Conservation (phyloP, 2,113 vertebrate genomes). For the Trinectes maculatus region DNA sequence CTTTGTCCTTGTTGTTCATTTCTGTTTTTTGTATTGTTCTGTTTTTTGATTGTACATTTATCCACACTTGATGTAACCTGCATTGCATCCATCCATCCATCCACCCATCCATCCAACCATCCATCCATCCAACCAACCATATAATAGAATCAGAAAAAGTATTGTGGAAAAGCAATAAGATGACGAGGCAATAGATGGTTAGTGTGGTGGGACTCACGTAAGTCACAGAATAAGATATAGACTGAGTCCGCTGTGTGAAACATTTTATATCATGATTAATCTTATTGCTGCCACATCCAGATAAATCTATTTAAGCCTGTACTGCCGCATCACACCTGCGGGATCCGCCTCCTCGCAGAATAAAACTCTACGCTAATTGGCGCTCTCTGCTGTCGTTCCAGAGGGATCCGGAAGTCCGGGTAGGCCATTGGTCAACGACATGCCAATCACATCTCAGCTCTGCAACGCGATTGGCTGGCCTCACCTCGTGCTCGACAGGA, state of each 20-base stretch:
- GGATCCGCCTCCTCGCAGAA: constrained; percentile 58
- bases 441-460: constrained; percentile 21
- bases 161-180: too few relatives aligned
- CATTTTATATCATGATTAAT: constrained; percentile 17
- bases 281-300: not conserved
- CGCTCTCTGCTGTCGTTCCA: not conserved
- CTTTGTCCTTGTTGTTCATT: too few relatives aligned
- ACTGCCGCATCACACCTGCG: constrained; percentile 63
- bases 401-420: not conserved
- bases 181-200: too few relatives aligned
- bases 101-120: too few relatives aligned
- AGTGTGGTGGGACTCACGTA: too few relatives aligned
- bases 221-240: too few relatives aligned
- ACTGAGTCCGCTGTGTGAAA: not conserved
- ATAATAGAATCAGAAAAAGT: too few relatives aligned
- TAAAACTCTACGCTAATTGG: constrained; percentile 62
- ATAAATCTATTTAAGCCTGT: constrained; percentile 11
- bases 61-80: too few relatives aligned
- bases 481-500: constrained; percentile 18
- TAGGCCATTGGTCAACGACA: constrained; percentile 24
- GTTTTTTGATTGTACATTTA: too few relatives aligned
- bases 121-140: too few relatives aligned
- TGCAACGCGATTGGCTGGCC: constrained; percentile 52
- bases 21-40: too few relatives aligned
- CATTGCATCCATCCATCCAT: too few relatives aligned